Conservation (phyloP, 2,797 vertebrate genomes). For the Capromys pilorides region DNA sequence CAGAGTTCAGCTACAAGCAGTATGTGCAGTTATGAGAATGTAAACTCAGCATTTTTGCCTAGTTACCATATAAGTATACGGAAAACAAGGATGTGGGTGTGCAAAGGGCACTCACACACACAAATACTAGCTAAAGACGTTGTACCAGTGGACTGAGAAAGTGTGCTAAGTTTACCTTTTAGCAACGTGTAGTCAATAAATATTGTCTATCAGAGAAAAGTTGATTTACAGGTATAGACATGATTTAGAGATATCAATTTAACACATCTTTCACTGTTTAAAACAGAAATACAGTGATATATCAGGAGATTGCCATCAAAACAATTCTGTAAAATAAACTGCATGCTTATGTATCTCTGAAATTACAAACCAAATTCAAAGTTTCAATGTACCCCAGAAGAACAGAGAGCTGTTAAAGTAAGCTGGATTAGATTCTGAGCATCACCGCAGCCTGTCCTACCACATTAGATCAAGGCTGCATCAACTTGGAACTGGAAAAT, state of each 20-base stretch:
- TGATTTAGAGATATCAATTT: not conserved
- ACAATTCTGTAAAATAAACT: not conserved
- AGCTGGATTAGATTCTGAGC: not conserved
- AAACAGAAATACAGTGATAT: not conserved
- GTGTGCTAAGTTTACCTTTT: not conserved
- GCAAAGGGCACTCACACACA: fast-evolving
- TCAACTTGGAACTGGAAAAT: not conserved
- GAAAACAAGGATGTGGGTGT: not conserved
- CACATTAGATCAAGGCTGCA: not conserved
- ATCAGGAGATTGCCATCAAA: not conserved
- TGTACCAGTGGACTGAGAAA: not conserved
- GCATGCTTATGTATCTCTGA: not conserved
- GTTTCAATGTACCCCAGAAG: not conserved
- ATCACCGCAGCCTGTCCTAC: not conserved
- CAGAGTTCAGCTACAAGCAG: not conserved
- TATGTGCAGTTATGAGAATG: not conserved
- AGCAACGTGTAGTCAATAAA: not conserved
- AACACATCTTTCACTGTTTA: not conserved
- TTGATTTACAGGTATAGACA: not conserved
- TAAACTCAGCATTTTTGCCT: not conserved
- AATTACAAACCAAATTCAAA: slow-evolving; percentile 17
- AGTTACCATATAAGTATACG: not conserved
- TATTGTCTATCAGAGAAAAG: not conserved
- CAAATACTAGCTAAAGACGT: not conserved
- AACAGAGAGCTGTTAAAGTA: not conserved